Percentiles rank a stretch among this genome's conserved stretches.
Evolutionary conservation across 2,888 invertebrate species (phyloP).

Genomic region (Nebria salina): DNA sequence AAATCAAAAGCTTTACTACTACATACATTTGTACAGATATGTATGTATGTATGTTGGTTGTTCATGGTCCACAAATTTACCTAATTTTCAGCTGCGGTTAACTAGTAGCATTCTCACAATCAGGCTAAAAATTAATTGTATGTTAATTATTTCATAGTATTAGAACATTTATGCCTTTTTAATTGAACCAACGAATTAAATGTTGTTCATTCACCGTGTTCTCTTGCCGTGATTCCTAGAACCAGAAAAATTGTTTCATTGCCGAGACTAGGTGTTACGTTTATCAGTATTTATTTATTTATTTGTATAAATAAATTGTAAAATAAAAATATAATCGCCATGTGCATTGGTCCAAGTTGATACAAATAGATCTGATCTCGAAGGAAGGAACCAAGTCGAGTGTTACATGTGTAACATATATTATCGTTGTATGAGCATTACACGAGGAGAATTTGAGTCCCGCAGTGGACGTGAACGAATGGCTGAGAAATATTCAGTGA

Average conservation of each 20-base stretch:
- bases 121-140: slow-evolving; percentile 35
- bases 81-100: background rate
- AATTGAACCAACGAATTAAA: slow-evolving; percentile 29
- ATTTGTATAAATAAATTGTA: too few relatives aligned
- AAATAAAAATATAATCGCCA: background rate
- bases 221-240: background rate
- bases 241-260: background rate
- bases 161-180: slow-evolving; percentile 40
- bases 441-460: slow-evolving; percentile 41
- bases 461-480: slow-evolving; percentile 35
- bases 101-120: slow-evolving; percentile 3
- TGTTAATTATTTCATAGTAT: slow-evolving; percentile 43
- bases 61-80: slow-evolving; percentile 26
- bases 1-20: background rate
- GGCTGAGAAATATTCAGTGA: slow-evolving; percentile 45
- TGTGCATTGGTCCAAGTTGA: background rate
- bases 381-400: slow-evolving; percentile 8
- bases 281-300: too few relatives aligned
- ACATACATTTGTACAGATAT: background rate
- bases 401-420: slow-evolving; percentile 46
- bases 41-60: slow-evolving; percentile 17
- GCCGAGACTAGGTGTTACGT: too few relatives aligned
- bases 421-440: slow-evolving; percentile 32
- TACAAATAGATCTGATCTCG: slow-evolving; percentile 2
- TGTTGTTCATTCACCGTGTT: slow-evolving; percentile 23